Base-by-base conservation (phyloP, 1,140 invertebrate species). In the Macrosteles quadrilineatus region DNA sequence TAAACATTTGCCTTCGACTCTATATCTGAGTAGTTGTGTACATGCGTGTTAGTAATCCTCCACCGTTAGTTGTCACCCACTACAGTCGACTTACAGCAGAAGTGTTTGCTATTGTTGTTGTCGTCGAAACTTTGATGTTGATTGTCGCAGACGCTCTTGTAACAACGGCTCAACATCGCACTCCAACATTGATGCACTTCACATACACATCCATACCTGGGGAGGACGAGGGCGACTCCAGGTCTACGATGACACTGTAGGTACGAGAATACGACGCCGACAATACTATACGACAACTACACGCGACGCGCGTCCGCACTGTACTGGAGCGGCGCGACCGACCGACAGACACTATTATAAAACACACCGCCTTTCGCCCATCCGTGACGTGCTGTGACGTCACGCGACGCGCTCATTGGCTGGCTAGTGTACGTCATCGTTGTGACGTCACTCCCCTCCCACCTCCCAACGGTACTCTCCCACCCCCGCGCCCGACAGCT, bases 71-170 rank as follows among this genome's bases (percentile, higher is more conserved):
- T n/a, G n/a, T n/a, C n/a, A n/a, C n/a, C n/a, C n/a, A n/a, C n/a
- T n/a, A n/a, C n/a, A n/a, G n/a, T n/a, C n/a, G n/a, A 59, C 55
- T 59, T 59, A 59, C 55, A 59, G 55, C 27, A 59, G 55, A 27
- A 59, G 12, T 59, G 55, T 59, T 59, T 59, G 25, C 14, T 59
- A 23, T 59, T 59, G 55, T 59, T 59, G 55, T 59, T 59, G 55
- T 25, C 25, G 55, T 29, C 25, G 55, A 6, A 6, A 14, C 14
- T 6, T 14, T 36, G 32, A n/a, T n/a, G 21, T 30, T 29, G 55
- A 4, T 59, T 14, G 47, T 3, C 3, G 21, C 47, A 3, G 47
- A 19, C 47, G 21, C 6, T 50, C 14, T 50, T 50, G 47, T 14
- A 59, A 29, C 27, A 59, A 4, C 25, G 55, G 25, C 27, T 59